Evolutionary conservation across 2,888 invertebrate species (phyloP), one percentile per base, ranked within the genome.

Genomic region (Theodoxus fluviatilis): DNA sequence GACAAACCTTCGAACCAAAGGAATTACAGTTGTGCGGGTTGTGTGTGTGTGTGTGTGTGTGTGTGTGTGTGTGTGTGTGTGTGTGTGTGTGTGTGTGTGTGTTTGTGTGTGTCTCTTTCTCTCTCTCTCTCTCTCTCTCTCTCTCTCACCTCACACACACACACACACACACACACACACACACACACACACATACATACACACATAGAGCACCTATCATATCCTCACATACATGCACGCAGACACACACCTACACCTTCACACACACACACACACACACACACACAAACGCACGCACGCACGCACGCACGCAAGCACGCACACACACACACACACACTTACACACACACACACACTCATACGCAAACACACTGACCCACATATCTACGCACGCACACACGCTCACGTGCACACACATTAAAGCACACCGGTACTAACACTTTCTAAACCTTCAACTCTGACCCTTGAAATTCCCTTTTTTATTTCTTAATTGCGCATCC

Each of bases 301-400:
- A 63, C 37, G n/a, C 22, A 38, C 63, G 12, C 22, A 38, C 63
- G 12, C 37, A 38, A 33, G n/a, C 59, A 7, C 59, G 38, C 61
- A 61, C 61, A 61, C 37, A 61, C 61, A 37, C 61, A 61, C 61
- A 61, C 61, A 61, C 61, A 61, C 61, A 61, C 61, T 37, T 38
- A 61, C 61, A 61, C 61, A 61, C 61, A 61, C 61, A 61, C 61
- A 61, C 61, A 61, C 61, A 61, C 61, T 37, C 61, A 61, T 38
- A 61, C 61, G 38, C 61, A 22, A 25, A 22, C 55, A 22, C 55
- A 22, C 55, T 7, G 9, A 22, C 55, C 4, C 55, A 55, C 25
- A 37, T 38, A 43, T 43, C 9, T 7, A 9, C 9, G 43, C 7
- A 3, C 12, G 63, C 18, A 3, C 25, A 38, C 38, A 3, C 33